Evolutionary conservation across 2,888 invertebrate species (phyloP).

Genomic region (Cepaea hortensis): DNA sequence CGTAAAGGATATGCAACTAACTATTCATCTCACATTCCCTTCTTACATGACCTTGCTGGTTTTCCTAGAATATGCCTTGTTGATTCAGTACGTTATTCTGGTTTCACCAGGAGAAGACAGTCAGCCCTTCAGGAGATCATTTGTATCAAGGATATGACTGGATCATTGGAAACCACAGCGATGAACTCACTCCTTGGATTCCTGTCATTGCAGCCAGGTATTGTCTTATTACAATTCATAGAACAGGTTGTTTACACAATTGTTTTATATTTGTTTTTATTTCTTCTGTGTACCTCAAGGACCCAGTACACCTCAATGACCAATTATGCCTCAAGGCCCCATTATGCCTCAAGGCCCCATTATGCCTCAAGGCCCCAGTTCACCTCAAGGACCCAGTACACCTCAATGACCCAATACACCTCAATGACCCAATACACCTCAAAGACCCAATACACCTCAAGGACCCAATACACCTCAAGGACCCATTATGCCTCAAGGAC

Average conservation of each 20-base stretch:
- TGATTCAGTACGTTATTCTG: not conserved
- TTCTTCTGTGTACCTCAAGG: no score
- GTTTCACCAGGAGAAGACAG: conserved; percentile 60
- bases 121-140: conserved; percentile 83
- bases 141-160: conserved; percentile 87
- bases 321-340: no score
- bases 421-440: no score
- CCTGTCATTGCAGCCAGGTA: conserved; percentile 91
- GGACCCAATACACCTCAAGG: no score
- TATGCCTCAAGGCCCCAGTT: no score
- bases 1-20: no score
- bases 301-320: no score
- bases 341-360: no score
- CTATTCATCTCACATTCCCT: not conserved
- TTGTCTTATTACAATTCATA: not conserved
- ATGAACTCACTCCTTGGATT: conserved; percentile 99
- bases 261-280: not conserved
- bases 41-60: not conserved
- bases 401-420: no score
- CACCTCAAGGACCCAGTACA: no score
- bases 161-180: conserved; percentile 99
- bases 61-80: not conserved
- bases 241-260: not conserved
- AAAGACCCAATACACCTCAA: no score
- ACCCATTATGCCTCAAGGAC: no score